Evolutionary conservation across 2,113 vertebrate genomes (phyloP).

Genomic region (Phyllostomus discolor): DNA sequence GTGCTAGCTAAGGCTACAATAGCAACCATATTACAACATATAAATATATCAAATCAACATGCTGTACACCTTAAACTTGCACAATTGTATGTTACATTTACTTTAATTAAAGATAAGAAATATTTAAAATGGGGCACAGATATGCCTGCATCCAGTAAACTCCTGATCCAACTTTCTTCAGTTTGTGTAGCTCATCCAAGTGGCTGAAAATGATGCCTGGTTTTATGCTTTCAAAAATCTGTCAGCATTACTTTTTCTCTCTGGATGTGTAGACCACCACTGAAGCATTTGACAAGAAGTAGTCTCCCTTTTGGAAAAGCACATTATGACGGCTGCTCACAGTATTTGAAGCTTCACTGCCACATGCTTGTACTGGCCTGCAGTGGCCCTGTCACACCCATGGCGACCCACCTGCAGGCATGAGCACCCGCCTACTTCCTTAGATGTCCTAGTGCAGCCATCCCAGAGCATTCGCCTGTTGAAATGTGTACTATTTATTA

Average conservation of each 20-base stretch:
- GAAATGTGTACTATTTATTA: constrained; percentile 34
- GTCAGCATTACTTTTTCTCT: neutral
- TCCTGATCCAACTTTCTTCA: neutral
- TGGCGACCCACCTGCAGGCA: neutral
- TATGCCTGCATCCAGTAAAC: neutral
- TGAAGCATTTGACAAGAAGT: neutral
- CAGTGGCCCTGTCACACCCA: accelerated
- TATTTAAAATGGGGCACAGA: neutral
- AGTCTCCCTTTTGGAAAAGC: neutral
- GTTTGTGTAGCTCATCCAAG: neutral
- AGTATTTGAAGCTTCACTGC: neutral
- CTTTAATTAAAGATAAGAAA: neutral
- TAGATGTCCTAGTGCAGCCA: neutral
- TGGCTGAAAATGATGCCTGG: neutral
- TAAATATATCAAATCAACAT: neutral
- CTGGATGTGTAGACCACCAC: neutral
- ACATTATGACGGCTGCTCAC: neutral
- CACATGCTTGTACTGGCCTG: neutral
- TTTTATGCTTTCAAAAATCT: neutral
- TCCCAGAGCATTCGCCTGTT: neutral
- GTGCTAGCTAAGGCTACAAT: neutral
- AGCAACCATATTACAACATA: neutral
- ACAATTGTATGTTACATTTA: neutral
- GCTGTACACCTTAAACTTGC: neutral
- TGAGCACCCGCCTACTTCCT: neutral